These are phyloP conservation scores for Lithosia quadra DNA, from an alignment of 2,888 invertebrate species.

Conservation along the genomic window DNA sequence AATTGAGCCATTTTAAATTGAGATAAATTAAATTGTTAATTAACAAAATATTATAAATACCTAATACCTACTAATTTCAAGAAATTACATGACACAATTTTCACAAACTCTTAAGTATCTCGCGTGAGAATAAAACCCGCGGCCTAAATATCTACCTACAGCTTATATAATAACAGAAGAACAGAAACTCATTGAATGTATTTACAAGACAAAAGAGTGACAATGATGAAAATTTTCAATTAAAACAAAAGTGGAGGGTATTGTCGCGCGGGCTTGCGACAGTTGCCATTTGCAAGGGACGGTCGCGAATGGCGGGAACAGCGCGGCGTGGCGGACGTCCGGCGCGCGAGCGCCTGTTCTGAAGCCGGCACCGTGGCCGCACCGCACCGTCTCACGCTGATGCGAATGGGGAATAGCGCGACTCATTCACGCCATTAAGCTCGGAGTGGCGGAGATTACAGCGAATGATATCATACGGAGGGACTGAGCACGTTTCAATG, in stretches of 20 bases:
- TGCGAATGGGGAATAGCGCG: conserved; percentile 56
- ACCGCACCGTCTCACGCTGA: background rate
- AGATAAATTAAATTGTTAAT: too few species aligned
- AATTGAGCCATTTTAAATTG: too few species aligned
- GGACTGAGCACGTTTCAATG: background rate
- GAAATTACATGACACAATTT: too few species aligned
- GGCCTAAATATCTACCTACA: background rate
- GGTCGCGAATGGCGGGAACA: conserved; percentile 59
- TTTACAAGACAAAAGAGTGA: conserved; percentile 67
- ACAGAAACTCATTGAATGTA: conserved; percentile 19
- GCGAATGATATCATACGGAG: conserved; percentile 47
- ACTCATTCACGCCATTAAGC: conserved; percentile 66
- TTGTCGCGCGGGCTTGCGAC: conserved; percentile 70
- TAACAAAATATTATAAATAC: too few species aligned
- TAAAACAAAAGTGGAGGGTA: conserved; percentile 72
- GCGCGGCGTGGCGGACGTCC: conserved; percentile 69
- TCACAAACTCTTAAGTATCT: background rate
- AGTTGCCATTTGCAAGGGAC: conserved; percentile 60
- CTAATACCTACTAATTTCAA: too few species aligned
- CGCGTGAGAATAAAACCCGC: background rate
- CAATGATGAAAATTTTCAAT: conserved; percentile 82
- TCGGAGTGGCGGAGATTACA: conserved; percentile 66
- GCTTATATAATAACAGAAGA: background rate
- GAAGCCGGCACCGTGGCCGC: conserved; percentile 48
- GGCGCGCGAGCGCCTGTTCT: conserved; percentile 62